Conservation (phyloP, 2,113 vertebrate species). For the Heterochromis multidens region DNA sequence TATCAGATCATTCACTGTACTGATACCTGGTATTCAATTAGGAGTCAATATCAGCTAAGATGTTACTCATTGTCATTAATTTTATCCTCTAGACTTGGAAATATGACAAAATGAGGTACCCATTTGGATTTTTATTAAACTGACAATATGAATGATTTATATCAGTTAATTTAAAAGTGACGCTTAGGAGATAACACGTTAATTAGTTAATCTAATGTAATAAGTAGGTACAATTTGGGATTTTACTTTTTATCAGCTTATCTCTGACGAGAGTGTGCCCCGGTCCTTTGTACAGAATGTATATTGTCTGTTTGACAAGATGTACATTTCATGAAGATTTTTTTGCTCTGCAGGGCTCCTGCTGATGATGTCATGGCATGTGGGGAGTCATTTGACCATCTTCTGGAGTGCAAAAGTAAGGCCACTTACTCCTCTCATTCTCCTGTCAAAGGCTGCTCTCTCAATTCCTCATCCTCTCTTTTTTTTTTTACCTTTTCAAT, state of each 20-base stretch:
- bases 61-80: background rate
- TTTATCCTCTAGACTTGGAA: background rate
- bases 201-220: background rate
- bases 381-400: conserved; percentile 49
- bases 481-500: background rate
- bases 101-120: background rate
- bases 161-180: background rate
- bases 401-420: conserved; percentile 60
- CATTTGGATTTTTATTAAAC: background rate
- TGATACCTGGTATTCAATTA: background rate
- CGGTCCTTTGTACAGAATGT: background rate
- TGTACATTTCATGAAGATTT: background rate
- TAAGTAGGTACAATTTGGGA: background rate
- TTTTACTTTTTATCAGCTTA: background rate
- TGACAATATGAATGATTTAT: background rate
- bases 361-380: conserved; percentile 23
- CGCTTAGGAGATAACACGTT: background rate
- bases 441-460: background rate
- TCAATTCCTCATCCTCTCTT: background rate
- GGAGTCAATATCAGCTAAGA: background rate
- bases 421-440: background rate
- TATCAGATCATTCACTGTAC: background rate
- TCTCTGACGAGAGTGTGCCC: background rate
- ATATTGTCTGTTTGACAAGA: background rate
- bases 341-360: conserved; percentile 43